Base-by-base conservation (phyloP, 2,888 invertebrate genomes). In the Spatulosminthurus flaviceps region DNA sequence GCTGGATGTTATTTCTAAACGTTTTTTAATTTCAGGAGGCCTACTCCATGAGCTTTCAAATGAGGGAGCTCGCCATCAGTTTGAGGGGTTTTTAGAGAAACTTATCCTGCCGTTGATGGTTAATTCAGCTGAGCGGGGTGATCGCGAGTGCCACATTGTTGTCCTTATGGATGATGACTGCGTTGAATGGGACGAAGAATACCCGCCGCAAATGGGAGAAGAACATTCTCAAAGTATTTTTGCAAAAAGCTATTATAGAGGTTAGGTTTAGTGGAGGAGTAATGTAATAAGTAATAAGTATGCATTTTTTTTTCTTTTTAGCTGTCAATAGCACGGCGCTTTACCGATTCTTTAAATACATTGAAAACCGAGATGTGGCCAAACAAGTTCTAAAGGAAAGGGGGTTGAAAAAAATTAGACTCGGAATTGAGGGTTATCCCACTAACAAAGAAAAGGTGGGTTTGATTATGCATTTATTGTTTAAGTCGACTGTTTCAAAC, bases 361-460 rank as follows among this genome's bases (percentile, higher is more conserved):
- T 99, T 82, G 99, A 99, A 88, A 99, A 99, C 87, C 90, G 99
- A 75, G 99, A 99, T 88, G 98, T 99, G 7, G 99, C 99, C 9
- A 99, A 99, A 87, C 96, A 96, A 88, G 98, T 99, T 29, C 92
- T 99, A 91, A 98, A 98, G 87, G 99, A 99, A 87, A 91, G 99
- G 67, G 98, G 98, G 0, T 89, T 99, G 78, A 99, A 99, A 88
- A 99, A 99, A 87, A 99, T 99, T 83, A 93, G 98, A 1, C 91
- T 99, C 26, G 99, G 99, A 7, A 98, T 99, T 81, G 98, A 99
- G 89, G 98, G 98, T 0, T 99, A 99, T 88, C 99, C 99, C 1
- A 99, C 99, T 0, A 97, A 98, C 90, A 99, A 98, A 87, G 99
- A 99, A 87, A 99, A 99, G 88, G 93, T 99, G n/a, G n/a, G n/a